Base-by-base conservation (phyloP, 2,113 vertebrate genomes). In the Barnardius zonarius region DNA sequence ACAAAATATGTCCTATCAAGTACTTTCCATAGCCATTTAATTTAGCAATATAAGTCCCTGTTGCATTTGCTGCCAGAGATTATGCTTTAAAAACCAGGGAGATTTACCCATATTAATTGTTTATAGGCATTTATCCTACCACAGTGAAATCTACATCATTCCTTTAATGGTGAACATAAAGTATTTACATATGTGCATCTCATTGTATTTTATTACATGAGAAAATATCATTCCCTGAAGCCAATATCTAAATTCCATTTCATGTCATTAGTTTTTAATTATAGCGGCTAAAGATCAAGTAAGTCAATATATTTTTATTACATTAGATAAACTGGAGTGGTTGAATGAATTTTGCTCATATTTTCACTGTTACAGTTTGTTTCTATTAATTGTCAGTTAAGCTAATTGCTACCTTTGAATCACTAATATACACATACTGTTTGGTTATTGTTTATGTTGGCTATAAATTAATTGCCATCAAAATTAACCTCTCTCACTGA, bases 291-390 rank as follows among this genome's bases (percentile, higher is more conserved):
- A 92, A 95, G 89, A 94, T 96, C 96, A 97, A 95, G 97, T 97
- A 97, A 96, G 87, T 97, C 61, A 96, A 93, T 97, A 97, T 86
- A 61, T 93, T 82, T 97, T 97, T 97, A 96, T 96, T 88, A 89
- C 79, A 95, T 95, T 90, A 97, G 96, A 96, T 97, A 95, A 96
- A 94, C 25, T 48, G 72, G 16, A 95, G 55, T 25, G 66, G 82
- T 96, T 95, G 94, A 97, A 96, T 96, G 52, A 95, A 70, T 97
- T 97, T 97, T 97, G 75, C 96, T 96, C 92, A 82, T 88, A 83
- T 97, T 97, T 92, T 91, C 93, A 96, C 94, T 94, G 92, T 55
- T 94, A 90, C 81, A 94, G 95, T 96, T 97, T 97, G 62, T 94
- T 97, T 93, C 91, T 91, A 95, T 95, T 97, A 96, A 83, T 92